These are phyloP conservation scores for Butastur rufipennis DNA, from an alignment of 2,113 vertebrate genomes.

Conservation along the genomic window DNA sequence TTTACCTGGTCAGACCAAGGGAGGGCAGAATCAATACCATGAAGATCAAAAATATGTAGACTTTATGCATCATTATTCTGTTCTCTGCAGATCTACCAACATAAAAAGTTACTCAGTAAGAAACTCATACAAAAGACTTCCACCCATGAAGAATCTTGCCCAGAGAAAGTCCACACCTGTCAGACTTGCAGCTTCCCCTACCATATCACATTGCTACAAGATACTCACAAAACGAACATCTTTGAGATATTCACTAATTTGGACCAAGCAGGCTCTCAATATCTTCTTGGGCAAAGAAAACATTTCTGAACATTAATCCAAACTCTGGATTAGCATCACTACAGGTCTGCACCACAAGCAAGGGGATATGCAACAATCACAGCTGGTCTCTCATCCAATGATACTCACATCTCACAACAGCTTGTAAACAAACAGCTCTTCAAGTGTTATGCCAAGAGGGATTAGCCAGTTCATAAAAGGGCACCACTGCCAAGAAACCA, in stretches of 20 bases:
- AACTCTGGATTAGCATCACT: background rate
- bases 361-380: background rate
- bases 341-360: background rate
- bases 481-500: background rate
- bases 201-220: background rate
- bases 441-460: background rate
- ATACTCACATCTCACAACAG: background rate
- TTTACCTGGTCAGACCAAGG: constrained; percentile 93
- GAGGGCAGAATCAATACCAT: constrained; percentile 97
- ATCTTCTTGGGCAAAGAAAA: background rate
- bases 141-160: background rate
- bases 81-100: constrained; percentile 86
- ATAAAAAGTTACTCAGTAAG: background rate
- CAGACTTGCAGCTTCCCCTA: background rate
- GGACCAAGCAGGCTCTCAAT: background rate
- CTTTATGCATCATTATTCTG: constrained; percentile 91
- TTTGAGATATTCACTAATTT: background rate
- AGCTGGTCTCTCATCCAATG: background rate
- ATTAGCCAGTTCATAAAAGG: background rate
- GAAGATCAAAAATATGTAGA: constrained; percentile 95
- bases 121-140: background rate
- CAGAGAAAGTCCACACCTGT: background rate
- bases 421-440: background rate
- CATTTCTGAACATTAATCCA: background rate
- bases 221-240: background rate